Base-by-base conservation (phyloP, 1,140 invertebrate genomes). In the Brachionus rotundiformis region DNA sequence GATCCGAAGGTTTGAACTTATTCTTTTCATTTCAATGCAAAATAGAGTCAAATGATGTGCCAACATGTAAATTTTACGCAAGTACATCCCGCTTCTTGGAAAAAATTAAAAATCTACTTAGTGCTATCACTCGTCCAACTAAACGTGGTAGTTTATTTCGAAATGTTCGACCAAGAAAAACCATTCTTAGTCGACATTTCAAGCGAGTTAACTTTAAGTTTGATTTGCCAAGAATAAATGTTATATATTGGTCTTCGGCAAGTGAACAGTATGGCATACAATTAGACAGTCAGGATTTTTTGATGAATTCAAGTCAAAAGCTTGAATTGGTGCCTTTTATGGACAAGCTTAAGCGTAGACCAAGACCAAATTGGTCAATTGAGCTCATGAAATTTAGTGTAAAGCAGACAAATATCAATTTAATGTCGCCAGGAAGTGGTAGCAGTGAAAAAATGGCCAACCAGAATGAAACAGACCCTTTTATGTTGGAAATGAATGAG, bases 241-340 rank as follows among this genome's bases (percentile, higher is more conserved):
- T 98, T 10, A 94, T 93, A 85, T 98, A 99, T 88, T 98, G 96
- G 96, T 96, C 97, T 92, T 98, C 96, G 0, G 97, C 95, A 85
- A 94, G 95, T 0, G 94, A 95, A 90, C 94, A 97, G 85, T 91
- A 94, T 83, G 97, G 97, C 0, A 93, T 96, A 81, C 93, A 98
- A 85, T 90, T 98, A 39, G 91, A 92, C n/a, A 94, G 94, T 0
- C 93, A 93, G 13, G 90, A 93, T 19, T 95, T 94, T 49, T 84
- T 85, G 39, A 83, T 88, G 31, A 84, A 85, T 29, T 71, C 84
- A 27, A 84, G 85, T 65, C 84, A 87, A 86, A 91, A 91, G 71
- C 89, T 96, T 47, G 89, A 91, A 0, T 89, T 96, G 1, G 91
- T 92, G 65, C 91, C 93, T 0, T 89, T 93, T 1, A 91, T 92